phyloP scores from a whole-genome alignment of 2,888 invertebrate species.

The Mechanitis mazaeus region DNA sequence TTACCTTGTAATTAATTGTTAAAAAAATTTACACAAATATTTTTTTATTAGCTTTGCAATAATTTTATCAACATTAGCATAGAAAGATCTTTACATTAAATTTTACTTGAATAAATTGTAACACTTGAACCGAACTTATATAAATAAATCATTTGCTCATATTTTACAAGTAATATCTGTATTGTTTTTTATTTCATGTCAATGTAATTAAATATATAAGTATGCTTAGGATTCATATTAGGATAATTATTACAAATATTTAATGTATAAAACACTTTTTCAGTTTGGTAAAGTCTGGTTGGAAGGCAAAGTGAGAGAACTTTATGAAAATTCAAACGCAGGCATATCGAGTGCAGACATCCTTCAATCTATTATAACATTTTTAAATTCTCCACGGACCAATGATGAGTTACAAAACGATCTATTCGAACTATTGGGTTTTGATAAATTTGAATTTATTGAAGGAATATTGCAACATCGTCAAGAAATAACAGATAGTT shows the following conservation, averaged over 20 bases:
- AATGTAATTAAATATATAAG: neutral
- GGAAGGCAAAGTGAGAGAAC: slow-evolving; percentile 69
- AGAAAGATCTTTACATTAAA: neutral
- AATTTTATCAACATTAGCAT: neutral
- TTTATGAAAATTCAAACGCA: slow-evolving; percentile 61
- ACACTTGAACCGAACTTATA: too few relatives aligned
- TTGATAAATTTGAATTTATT: slow-evolving; percentile 87
- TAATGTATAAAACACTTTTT: slow-evolving; percentile 23
- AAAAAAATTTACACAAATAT: too few relatives aligned
- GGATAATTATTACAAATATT: neutral
- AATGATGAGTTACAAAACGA: slow-evolving; percentile 87
- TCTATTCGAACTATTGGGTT: slow-evolving; percentile 92
- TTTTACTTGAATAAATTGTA: too few relatives aligned
- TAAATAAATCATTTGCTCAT: too few relatives aligned
- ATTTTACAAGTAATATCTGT: neutral
- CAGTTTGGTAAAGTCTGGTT: slow-evolving; percentile 78
- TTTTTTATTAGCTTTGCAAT: neutral
- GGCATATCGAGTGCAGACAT: slow-evolving; percentile 76
- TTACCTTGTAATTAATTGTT: too few relatives aligned
- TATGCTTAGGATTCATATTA: neutral
- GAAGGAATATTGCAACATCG: slow-evolving; percentile 81
- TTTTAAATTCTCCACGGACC: slow-evolving; percentile 78
- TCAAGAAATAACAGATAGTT: slow-evolving; percentile 67
- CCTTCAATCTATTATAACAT: slow-evolving; percentile 73
- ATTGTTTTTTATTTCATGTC: slow-evolving; percentile 26